Evolutionary conservation across 2,113 vertebrate species (phyloP), one percentile per base, ranked within the genome.

Genomic region (Gallinago undulata): DNA sequence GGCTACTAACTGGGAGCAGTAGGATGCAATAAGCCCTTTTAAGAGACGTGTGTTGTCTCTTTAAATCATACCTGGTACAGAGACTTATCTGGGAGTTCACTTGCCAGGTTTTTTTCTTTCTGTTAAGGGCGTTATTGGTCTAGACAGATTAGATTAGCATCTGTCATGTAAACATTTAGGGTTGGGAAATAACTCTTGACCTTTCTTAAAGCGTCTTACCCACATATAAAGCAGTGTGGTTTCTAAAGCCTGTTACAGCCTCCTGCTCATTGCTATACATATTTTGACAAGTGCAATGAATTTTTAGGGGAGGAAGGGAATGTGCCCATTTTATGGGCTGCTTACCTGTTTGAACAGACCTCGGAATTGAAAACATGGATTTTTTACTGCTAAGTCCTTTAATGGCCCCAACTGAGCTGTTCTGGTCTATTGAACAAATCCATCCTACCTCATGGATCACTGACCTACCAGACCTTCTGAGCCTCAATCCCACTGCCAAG

Each of bases 71-170:
- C 70, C 47, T 91, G 67, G 39, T 85, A 89, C 45, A 70, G 84
- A 91, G 59, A 89, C 63, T 73, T 91, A 94, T 84, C 95, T 94
- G 37, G 66, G 59, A 93, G 84, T 85, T 94, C 77, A 69, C 55
- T 93, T 66, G 79, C 69, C 83, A 64, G 13, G 0, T 31, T 39
- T 73, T 91, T 93, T 94, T 84, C 73, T 93, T 70, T 91, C 91
- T 95, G 80, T 93, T 91, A 79, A 81, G 78, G 94, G 91, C 4
- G 6, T 94, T 94, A 94, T 92, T 94, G 91, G 87, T 84, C 95
- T 89, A 95, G 89, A 92, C 62, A 93, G 86, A 93, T 96, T 89
- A 96, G 92, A 97, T 94, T 91, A 94, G 70, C 87, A 96, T 94
- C 92, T 94, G 39, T 73, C 73, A 25, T 87, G 87, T 64, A 95